A percentile compares a stretch with the other conserved stretches of the same genome.
Evolutionary conservation across 2,113 vertebrate species (phyloP).

Genomic region (Hydrolagus affinis): DNA sequence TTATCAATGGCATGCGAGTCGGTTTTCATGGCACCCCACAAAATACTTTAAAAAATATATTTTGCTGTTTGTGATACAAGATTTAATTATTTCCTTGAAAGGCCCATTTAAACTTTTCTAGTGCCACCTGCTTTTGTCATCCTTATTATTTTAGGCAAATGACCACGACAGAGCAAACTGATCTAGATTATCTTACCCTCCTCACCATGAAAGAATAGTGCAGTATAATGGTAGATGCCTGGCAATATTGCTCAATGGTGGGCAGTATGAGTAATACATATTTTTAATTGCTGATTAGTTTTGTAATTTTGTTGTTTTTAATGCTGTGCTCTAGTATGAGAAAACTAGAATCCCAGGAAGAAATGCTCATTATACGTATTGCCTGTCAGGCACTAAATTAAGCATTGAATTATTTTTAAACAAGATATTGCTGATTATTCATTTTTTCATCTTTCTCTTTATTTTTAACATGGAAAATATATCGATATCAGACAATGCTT

Average conservation of each 20-base stretch:
- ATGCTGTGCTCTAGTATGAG: background rate
- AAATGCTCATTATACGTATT: too few species aligned
- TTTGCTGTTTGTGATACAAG: background rate
- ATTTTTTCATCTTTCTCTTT: too few species aligned
- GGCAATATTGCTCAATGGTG: background rate
- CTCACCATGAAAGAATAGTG: background rate
- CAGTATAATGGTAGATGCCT: background rate
- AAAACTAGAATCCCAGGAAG: background rate
- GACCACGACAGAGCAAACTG: background rate
- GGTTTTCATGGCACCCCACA: background rate
- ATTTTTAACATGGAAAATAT: too few species aligned
- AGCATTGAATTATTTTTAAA: background rate
- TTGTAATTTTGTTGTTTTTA: background rate
- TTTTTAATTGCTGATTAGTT: background rate
- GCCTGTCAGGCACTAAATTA: background rate
- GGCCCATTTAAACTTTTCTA: background rate
- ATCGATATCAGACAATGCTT: too few species aligned
- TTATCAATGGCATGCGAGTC: background rate
- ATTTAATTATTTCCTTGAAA: background rate
- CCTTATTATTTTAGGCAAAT: background rate
- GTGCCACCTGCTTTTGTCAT: background rate
- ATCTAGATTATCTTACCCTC: background rate
- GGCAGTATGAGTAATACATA: background rate
- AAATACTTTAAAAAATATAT: background rate
- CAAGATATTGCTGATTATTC: too few species aligned